Base-by-base conservation (phyloP, 2,888 invertebrate species). In the Agrochola litura region DNA sequence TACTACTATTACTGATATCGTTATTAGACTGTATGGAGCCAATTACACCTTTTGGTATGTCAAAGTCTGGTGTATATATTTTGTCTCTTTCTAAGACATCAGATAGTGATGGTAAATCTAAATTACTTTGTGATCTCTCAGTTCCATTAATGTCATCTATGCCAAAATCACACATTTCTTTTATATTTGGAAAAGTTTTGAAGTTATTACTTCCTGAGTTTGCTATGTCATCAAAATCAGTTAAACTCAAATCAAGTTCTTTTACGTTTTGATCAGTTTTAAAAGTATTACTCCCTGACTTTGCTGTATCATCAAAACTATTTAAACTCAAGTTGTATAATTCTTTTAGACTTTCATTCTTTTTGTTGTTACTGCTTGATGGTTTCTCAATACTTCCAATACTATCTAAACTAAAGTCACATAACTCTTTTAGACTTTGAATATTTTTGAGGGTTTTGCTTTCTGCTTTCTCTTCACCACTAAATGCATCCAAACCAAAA, bases 141-240 rank as follows among this genome's bases (percentile, higher is more conserved):
- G 46, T 46, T 16, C 14, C 46, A 52, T 60, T 68, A 8, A 74
- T 54, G 30, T 61, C 68, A 60, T 72, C 61, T 58, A 56, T 52
- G 22, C 54, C 58, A 78, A 74, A 77, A 76, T 71, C 63, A 76
- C 80, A 82, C 9, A 86, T 66, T 65, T 83, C 79, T 74, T 83
- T 83, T 6, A 69, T 14, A 25, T 30, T 60, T 49, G 56, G 25
- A 25, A n/a, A 66, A 8, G 19, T 63, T 54, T 69, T 80, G n/a
- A 63, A 71, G 6, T n/a, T 25, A 41, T 78, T 41, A 10, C 71
- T 81, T n/a, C n/a, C 56, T 12, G 81, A 67, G 30, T 67, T 79
- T 6, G n/a, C 41, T 2, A 49, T 63, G 19, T 78, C 49, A 14
- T 58, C 69, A 66, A 77, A 77, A 37, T 58, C 64, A 81, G 65